These are phyloP conservation scores for Anodontia alba DNA, from an alignment of 2,888 invertebrate genomes.

Conservation along the genomic window DNA sequence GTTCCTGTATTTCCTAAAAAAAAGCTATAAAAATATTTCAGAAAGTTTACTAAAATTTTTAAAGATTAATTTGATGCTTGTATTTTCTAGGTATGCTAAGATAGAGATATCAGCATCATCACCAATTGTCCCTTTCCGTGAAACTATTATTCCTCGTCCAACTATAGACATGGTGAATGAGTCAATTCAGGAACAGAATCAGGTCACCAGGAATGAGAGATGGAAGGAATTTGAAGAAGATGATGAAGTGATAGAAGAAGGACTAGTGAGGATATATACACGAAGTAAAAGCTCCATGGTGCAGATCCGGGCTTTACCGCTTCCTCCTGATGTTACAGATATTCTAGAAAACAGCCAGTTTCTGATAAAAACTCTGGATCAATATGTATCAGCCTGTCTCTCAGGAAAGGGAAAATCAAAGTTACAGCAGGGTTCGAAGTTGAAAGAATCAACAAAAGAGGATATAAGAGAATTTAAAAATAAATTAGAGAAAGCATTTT, in stretches of 20 bases:
- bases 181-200: slow-evolving; percentile 88
- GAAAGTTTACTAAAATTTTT: too few relatives aligned
- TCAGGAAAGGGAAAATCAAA: slow-evolving; percentile 43
- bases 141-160: slow-evolving; percentile 94
- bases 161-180: slow-evolving; percentile 94
- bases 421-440: slow-evolving; percentile 34
- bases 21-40: too few relatives aligned
- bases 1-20: too few relatives aligned
- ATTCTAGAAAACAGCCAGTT: slow-evolving; percentile 90
- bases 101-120: slow-evolving; percentile 94
- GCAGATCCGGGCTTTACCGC: slow-evolving; percentile 90
- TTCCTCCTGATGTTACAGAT: slow-evolving; percentile 90
- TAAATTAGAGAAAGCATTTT: slow-evolving; percentile 88
- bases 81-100: slow-evolving; percentile 88
- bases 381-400: slow-evolving; percentile 58
- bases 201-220: slow-evolving; percentile 50
- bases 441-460: slow-evolving; percentile 69
- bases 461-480: slow-evolving; percentile 85
- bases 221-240: slow-evolving; percentile 74
- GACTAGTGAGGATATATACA: slow-evolving; percentile 87
- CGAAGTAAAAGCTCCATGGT: slow-evolving; percentile 90
- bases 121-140: slow-evolving; percentile 98
- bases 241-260: slow-evolving; percentile 70
- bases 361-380: slow-evolving; percentile 89
- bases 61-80: too few relatives aligned